These are phyloP conservation scores for Sebastes trivittatus DNA, from an alignment of 2,797 vertebrate genomes.

Conservation along the genomic window DNA sequence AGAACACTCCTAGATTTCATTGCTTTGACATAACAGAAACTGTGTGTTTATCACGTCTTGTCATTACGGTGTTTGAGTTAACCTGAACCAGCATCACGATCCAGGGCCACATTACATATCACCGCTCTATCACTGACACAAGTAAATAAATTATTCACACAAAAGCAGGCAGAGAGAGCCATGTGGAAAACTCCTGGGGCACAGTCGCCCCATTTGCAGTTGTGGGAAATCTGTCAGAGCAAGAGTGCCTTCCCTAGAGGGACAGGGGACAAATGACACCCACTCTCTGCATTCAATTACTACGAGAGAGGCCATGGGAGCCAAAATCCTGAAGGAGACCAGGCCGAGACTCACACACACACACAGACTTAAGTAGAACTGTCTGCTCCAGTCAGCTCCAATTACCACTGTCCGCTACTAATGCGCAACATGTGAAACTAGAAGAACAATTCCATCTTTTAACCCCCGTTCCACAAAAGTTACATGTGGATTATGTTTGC, in stretches of 20 bases:
- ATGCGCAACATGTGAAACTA: constrained; percentile 76
- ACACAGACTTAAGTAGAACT: constrained; percentile 71
- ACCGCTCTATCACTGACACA: constrained; percentile 62
- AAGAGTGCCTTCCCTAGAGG: constrained; percentile 74
- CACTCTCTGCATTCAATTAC: constrained; percentile 80
- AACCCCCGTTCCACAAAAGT: constrained; percentile 29
- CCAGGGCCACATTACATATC: constrained; percentile 45
- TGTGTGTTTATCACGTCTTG: constrained; percentile 65
- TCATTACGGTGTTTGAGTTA: constrained; percentile 58
- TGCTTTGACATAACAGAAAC: constrained; percentile 58
- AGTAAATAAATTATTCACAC: constrained; percentile 81
- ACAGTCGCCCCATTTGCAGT: constrained; percentile 72
- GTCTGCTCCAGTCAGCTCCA: constrained; percentile 78
- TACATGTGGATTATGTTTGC: constrained; percentile 65
- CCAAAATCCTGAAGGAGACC: constrained; percentile 63
- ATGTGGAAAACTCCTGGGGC: constrained; percentile 61
- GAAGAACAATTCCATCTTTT: constrained; percentile 65
- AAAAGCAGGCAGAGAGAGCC: constrained; percentile 46
- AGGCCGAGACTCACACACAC: constrained; percentile 49
- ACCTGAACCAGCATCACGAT: constrained; percentile 48
- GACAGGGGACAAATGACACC: constrained; percentile 81
- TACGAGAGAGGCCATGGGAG: constrained; percentile 70
- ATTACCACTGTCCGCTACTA: constrained; percentile 76
- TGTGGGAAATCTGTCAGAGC: constrained; percentile 82
- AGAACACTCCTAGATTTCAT: constrained; percentile 35